Base-by-base conservation (phyloP, 2,797 vertebrate species). In the Platyrinchus mystaceus region DNA sequence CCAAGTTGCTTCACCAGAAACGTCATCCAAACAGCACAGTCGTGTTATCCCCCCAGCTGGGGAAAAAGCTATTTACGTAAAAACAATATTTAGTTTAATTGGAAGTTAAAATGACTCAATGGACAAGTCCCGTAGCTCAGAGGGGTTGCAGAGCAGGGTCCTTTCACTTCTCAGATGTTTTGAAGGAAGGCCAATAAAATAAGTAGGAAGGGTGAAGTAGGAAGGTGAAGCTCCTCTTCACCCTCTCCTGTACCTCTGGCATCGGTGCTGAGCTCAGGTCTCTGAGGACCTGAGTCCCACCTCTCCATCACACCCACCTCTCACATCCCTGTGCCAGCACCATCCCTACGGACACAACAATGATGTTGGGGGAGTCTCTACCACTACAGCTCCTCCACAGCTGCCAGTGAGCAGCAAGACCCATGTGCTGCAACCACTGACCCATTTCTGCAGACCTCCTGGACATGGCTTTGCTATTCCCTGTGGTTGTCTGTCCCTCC, bases 281-380 rank as follows among this genome's bases (percentile, higher is more conserved):
- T 47, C 46, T 7, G 17, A 55, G 41, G 14, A 23, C 36, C n/a
- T 12, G 27, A 84, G 50, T 68, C 49, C 59, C 63, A 26, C 8
- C 2, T 0, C 36, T 49, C 67, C 77, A 22, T 12, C 77, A 22
- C 27, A 47, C 27, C 39, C 80, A 37, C 21, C 23, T 1, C 68
- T 67, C 30, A 1, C 53, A 21, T 30, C 64, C 50, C 22, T 1
- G 3, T 9, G 34, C 75, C 84, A 88, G 30, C 80, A 21, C 14
- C 83, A 39, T 36, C 59, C 55, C 62, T 46, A 7, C 0, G 1
- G 63, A 46, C 24, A 37, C 1, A 0, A 6, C 0, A 0, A 7
- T 2, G 15, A 6, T 37, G 43, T 2, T 10, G 1, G 13, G 14
- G 37, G 36, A 19, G 6, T 64, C 44, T 80, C 63, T 20, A 7